Base-by-base conservation (phyloP, 2,888 invertebrate genomes). In the Bembecia ichneumoniformis region DNA sequence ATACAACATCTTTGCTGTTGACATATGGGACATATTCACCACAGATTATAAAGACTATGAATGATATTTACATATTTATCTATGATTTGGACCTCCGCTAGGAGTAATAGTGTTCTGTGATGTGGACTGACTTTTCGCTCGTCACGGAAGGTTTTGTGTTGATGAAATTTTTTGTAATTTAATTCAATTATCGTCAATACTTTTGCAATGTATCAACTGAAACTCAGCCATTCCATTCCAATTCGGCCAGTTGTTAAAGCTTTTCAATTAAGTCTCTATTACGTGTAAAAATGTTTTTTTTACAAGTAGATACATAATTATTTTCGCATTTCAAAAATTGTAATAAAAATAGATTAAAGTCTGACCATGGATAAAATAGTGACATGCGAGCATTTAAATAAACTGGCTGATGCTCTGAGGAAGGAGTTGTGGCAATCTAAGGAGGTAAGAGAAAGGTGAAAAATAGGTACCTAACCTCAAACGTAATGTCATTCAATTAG, bases 341-440 rank as follows among this genome's bases (percentile, higher is more conserved):
- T 17, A 44, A 44, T 44, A 44, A 44, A n/a, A 44, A 15, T 16
- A 13, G 16, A 3, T 44, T 10, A 7, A 15, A 9, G 14, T 44
- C 16, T 15, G 1, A 66, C 64, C 68, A 87, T 86, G 86, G 82
- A 86, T 73, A 83, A 76, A 74, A 79, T 78, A 63, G 74, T 78
- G 63, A 86, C 84, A 51, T 88, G 87, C 69, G 86, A 87, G 54
- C 87, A 88, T 66, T 70, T 87, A 47, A 84, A 86, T 62, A 83
- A 81, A 57, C 66, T 87, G 43, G 71, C 75, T 51, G 81, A 82
- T 53, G 62, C 64, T 51, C 69, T 86, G 15, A 79, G 69, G 52
- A 81, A 80, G 63, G 82, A 87, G 48, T 62, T 86, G 54, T 87
- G 84, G 84, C 78, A 80, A 58, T 64, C 78, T 47, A 87, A 81